phyloP scores from a whole-genome alignment of 2,113 vertebrate genomes.

The Forbesichthys papilliferus region DNA sequence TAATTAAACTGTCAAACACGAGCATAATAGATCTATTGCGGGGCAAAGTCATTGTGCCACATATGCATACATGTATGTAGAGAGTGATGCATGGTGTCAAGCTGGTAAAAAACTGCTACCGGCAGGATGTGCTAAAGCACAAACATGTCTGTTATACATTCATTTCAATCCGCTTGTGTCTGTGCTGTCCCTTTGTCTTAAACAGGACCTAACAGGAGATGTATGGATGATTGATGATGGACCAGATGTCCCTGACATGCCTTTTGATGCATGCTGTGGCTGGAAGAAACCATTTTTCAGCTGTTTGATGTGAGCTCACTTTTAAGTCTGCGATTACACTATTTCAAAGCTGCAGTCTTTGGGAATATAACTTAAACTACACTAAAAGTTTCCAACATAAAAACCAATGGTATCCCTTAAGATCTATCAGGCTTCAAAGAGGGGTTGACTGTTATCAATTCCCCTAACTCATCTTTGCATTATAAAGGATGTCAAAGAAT shows the following conservation, averaged over 20 bases:
- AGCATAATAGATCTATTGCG: constrained; percentile 6
- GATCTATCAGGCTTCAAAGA: constrained; percentile 55
- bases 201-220: constrained; percentile 38
- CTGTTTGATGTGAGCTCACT: constrained; percentile 63
- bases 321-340: constrained; percentile 60
- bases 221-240: constrained; percentile 54
- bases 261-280: constrained; percentile 48
- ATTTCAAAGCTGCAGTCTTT: constrained; percentile 60
- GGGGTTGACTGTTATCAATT: constrained; percentile 20
- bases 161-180: constrained; percentile 48
- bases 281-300: constrained; percentile 47
- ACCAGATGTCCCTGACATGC: constrained; percentile 63
- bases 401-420: constrained; percentile 43
- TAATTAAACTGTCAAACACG: constrained; percentile 20
- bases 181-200: constrained; percentile 31
- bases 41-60: constrained; percentile 5
- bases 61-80: constrained; percentile 8
- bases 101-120: constrained; percentile 11
- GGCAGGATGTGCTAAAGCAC: constrained; percentile 11
- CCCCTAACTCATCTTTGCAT: constrained; percentile 30
- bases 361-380: constrained; percentile 18
- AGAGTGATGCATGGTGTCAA: constrained; percentile 35
- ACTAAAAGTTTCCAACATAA: constrained; percentile 41
- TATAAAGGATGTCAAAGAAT: constrained; percentile 33
- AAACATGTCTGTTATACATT: constrained; percentile 44